phyloP scores from a whole-genome alignment of 2,888 invertebrate species.

The Syrista parreyssii region DNA sequence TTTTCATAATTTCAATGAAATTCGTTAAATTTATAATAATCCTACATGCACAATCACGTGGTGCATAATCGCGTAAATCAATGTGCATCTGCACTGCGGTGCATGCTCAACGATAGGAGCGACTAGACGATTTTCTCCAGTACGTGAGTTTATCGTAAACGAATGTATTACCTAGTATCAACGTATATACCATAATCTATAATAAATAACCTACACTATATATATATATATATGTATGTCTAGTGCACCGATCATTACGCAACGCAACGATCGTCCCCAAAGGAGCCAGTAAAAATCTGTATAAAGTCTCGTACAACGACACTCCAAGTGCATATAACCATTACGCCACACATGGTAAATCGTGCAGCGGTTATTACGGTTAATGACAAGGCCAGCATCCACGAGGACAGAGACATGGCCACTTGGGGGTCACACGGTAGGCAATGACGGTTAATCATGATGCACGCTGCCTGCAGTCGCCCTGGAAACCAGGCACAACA shows the following conservation, averaged over 20 bases:
- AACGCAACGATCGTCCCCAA: neutral
- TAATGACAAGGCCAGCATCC: neutral
- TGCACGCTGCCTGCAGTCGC: slow-evolving; percentile 14
- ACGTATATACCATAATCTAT: slow-evolving; percentile 20
- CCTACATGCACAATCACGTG: neutral
- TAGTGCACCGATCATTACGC: neutral
- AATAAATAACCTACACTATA: slow-evolving; percentile 6
- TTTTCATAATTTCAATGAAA: neutral
- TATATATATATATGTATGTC: neutral
- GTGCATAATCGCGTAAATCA: neutral
- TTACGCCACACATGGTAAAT: neutral
- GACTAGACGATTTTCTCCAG: neutral
- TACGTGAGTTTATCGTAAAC: slow-evolving; percentile 21
- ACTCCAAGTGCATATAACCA: slow-evolving; percentile 4
- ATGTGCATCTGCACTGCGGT: neutral
- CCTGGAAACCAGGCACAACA: neutral
- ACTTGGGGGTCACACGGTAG: neutral
- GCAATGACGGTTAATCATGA: slow-evolving; percentile 23
- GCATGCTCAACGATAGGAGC: neutral
- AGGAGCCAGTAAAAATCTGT: too few relatives aligned
- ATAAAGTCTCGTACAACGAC: too few relatives aligned
- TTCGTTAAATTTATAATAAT: neutral
- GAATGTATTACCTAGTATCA: slow-evolving; percentile 33
- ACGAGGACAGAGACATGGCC: neutral
- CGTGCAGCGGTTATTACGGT: neutral